Evolutionary conservation across 2,113 vertebrate species (phyloP).

Genomic region (Lasiurus cinereus): DNA sequence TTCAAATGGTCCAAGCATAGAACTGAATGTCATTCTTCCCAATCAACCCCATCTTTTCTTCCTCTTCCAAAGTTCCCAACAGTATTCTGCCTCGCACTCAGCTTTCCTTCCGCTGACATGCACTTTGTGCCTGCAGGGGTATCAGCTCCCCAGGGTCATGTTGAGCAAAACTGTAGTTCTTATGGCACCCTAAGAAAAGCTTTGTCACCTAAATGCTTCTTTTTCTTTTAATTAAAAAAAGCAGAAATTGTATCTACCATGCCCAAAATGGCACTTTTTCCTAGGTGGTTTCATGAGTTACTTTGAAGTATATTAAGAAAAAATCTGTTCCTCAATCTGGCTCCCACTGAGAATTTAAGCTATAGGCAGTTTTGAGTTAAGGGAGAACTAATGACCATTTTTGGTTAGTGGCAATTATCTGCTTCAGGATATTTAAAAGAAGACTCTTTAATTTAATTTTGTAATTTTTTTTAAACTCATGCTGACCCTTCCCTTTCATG

Average conservation of each 20-base stretch:
- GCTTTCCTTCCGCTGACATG: background rate
- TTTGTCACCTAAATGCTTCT: background rate
- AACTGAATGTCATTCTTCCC: background rate
- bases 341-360: conserved; percentile 3
- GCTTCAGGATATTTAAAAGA: conserved; percentile 39
- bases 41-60: background rate
- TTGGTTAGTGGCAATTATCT: background rate
- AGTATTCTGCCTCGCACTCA: background rate
- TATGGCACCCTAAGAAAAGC: background rate
- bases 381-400: conserved; percentile 24
- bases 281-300: conserved; percentile 37
- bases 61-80: conserved; percentile 4
- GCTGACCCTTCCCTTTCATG: background rate
- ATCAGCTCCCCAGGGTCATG: background rate
- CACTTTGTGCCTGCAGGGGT: background rate
- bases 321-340: background rate
- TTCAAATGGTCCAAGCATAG: background rate
- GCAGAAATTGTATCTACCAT: background rate
- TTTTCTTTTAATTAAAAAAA: conserved; percentile 59
- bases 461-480: background rate
- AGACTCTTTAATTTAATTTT: conserved; percentile 46
- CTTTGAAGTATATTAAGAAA: conserved; percentile 30
- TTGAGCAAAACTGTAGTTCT: conserved; percentile 18
- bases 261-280: conserved; percentile 30
- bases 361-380: background rate